Conservation (phyloP, 23 tunicate species). For the Halocynthia aurantium region DNA sequence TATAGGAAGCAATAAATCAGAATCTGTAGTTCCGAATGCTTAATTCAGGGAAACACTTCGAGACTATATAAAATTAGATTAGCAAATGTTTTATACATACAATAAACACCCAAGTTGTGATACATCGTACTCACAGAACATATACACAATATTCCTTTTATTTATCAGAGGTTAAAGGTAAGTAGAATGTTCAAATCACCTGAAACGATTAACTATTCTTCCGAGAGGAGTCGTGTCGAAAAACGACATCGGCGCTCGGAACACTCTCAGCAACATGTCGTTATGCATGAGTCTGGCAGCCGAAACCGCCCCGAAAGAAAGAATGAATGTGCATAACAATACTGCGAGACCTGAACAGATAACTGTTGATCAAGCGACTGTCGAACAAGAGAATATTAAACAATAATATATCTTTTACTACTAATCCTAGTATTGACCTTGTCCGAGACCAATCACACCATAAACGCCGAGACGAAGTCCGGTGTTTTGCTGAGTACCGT, state of each 20-base stretch:
- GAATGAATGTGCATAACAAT: constrained; percentile 42
- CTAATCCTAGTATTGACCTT: constrained; percentile 13
- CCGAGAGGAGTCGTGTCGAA: constrained; percentile 97
- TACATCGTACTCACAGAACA: too few species aligned
- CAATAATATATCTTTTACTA: too few species aligned
- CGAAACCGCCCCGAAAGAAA: constrained; percentile 60
- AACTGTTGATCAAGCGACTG: not conserved
- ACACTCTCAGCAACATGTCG: constrained; percentile 51
- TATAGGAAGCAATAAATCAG: too few species aligned
- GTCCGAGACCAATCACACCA: constrained; percentile 52
- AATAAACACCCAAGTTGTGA: too few species aligned
- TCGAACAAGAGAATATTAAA: not conserved
- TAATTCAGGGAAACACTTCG: too few species aligned
- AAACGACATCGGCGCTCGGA: constrained; percentile 84
- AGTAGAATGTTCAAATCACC: constrained; percentile 20
- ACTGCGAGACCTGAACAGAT: constrained; percentile 56
- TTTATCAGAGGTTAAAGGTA: too few species aligned
- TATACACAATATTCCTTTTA: too few species aligned
- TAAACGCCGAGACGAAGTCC: constrained; percentile 39
- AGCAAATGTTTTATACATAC: too few species aligned
- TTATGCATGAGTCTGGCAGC: constrained; percentile 52
- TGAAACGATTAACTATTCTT: constrained; percentile 84
- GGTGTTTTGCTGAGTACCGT: constrained; percentile 48
- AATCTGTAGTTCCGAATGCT: too few species aligned
- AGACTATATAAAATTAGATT: too few species aligned